Evolutionary conservation across 2,113 vertebrate genomes (phyloP).

Genomic region (Gymnarchus niloticus): DNA sequence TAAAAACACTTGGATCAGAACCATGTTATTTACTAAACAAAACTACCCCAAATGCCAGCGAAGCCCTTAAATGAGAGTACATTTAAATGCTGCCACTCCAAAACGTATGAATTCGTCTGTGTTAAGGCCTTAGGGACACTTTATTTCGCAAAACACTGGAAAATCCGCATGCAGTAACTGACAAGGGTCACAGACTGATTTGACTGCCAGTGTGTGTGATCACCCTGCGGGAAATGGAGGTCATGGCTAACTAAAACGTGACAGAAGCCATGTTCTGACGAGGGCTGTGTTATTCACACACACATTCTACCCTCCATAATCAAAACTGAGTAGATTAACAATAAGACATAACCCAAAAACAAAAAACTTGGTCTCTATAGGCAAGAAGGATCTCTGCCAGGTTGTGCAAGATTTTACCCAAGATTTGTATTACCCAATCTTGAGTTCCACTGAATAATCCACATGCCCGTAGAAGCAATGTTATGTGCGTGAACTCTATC

Average conservation of each 20-base stretch:
- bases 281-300: too few relatives aligned
- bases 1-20: conserved; percentile 9
- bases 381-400: background rate
- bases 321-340: too few relatives aligned
- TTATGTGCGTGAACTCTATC: too few relatives aligned
- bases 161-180: background rate
- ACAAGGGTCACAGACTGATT: too few relatives aligned
- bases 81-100: background rate
- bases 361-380: background rate
- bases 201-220: too few relatives aligned
- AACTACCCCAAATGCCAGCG: background rate
- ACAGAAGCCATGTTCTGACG: too few relatives aligned
- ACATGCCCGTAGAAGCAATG: background rate
- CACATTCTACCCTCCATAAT: too few relatives aligned
- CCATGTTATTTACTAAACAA: background rate
- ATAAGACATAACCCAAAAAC: too few relatives aligned
- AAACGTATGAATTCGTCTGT: background rate
- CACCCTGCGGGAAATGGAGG: too few relatives aligned
- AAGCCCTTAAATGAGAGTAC: background rate
- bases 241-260: too few relatives aligned
- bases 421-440: background rate
- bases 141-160: background rate
- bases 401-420: background rate
- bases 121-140: background rate
- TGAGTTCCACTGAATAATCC: background rate